Conservation (phyloP, 2,797 vertebrate species). For the Paratrypauchen microcephalus region DNA sequence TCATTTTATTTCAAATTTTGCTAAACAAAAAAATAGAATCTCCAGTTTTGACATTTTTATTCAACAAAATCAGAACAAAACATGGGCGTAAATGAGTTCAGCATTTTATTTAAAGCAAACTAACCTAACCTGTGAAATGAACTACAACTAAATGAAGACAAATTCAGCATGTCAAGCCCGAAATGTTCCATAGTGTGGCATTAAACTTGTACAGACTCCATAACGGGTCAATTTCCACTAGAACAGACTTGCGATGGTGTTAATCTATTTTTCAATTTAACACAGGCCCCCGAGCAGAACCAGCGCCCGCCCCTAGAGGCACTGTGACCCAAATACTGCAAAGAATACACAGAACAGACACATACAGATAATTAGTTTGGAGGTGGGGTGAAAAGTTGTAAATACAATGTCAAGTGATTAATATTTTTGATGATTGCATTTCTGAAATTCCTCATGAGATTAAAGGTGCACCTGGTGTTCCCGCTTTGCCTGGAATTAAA, state of each 20-base stretch:
- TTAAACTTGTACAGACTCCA: slow-evolving; percentile 20
- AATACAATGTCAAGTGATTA: not conserved
- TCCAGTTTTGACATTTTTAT: too few species aligned
- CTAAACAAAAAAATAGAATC: too few species aligned
- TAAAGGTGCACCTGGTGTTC: not conserved
- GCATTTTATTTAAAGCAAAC: too few species aligned
- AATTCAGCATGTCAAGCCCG: too few species aligned
- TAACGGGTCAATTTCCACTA: slow-evolving; percentile 54
- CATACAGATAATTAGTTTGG: not conserved
- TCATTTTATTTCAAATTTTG: too few species aligned
- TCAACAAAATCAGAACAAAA: too few species aligned
- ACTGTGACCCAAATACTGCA: slow-evolving; percentile 53
- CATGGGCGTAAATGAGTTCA: too few species aligned
- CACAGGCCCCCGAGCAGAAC: slow-evolving; percentile 27
- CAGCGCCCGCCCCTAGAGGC: slow-evolving; percentile 32
- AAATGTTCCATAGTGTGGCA: too few species aligned
- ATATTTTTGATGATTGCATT: not conserved
- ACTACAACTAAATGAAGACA: too few species aligned
- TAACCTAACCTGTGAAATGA: too few species aligned
- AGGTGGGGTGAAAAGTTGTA: not conserved
- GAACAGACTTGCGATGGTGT: slow-evolving; percentile 46
- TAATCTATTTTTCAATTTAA: slow-evolving; percentile 69
- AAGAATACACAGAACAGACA: not conserved
- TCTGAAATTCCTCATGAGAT: not conserved
- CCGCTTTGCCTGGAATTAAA: too few species aligned